A percentile compares a stretch with the other conserved stretches of the same genome.
Conservation (phyloP, 2,888 invertebrate genomes). For the Ceratothoa steindachneri region DNA sequence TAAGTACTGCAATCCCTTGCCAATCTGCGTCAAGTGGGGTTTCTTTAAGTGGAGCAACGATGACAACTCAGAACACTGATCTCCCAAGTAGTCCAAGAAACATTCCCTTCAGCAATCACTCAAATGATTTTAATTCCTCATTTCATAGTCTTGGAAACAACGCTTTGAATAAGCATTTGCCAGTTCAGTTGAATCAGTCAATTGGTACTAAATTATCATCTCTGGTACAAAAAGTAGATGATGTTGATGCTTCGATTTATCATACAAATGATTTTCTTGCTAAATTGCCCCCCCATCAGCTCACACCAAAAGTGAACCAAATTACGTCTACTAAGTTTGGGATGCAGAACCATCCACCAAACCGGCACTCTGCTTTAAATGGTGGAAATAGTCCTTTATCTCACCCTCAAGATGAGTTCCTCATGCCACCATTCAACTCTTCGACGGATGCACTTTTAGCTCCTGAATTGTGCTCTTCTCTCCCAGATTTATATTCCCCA, state of each 20-base stretch:
- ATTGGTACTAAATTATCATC: neutral
- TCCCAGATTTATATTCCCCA: constrained; percentile 32
- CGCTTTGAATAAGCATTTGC: neutral
- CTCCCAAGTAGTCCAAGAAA: neutral
- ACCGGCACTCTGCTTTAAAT: neutral
- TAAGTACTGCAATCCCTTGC: neutral
- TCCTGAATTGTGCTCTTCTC: constrained; percentile 28
- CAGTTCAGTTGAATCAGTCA: neutral
- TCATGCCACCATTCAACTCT: neutral
- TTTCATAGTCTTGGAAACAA: neutral
- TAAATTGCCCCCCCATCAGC: neutral
- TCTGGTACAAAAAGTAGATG: neutral
- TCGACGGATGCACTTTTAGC: constrained; percentile 17
- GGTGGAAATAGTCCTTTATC: neutral
- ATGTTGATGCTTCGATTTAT: neutral
- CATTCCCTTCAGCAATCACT: constrained; percentile 1
- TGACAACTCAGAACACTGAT: neutral
- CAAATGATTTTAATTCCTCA: neutral
- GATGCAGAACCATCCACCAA: neutral
- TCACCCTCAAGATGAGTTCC: neutral
- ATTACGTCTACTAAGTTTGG: neutral
- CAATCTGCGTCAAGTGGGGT: neutral
- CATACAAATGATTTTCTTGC: neutral
- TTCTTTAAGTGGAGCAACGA: neutral
- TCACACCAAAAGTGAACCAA: neutral